A percentile compares a stretch with the other conserved stretches of the same genome.
Evolutionary conservation across 2,113 vertebrate genomes (phyloP).

Genomic region (Apaloderma vittatum): DNA sequence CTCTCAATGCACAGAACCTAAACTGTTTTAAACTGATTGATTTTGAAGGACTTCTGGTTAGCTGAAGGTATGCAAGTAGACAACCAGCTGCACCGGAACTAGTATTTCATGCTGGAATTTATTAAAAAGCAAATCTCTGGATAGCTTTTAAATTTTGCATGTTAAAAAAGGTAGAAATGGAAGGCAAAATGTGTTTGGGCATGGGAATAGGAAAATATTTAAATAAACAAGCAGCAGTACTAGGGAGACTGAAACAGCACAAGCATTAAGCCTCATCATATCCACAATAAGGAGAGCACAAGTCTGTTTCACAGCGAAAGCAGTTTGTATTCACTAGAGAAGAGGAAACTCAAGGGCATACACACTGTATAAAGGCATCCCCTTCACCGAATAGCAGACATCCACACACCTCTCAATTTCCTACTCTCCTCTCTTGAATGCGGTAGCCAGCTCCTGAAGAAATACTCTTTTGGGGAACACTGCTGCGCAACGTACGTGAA

Average conservation of each 20-base stretch:
- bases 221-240: neutral
- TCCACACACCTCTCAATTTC: neutral
- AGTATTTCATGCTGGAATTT: neutral
- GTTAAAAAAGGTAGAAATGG: neutral
- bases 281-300: neutral
- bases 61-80: neutral
- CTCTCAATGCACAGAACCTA: neutral
- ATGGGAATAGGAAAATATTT: neutral
- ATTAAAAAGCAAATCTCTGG: neutral
- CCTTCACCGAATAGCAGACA: neutral
- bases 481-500: fast-evolving
- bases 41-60: neutral
- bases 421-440: neutral
- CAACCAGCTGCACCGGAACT: neutral
- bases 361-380: neutral
- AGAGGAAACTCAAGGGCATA: neutral
- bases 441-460: neutral
- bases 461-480: neutral
- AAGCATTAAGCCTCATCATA: neutral
- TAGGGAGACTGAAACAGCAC: neutral
- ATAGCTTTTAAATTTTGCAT: neutral
- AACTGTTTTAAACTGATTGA: neutral
- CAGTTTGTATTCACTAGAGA: neutral
- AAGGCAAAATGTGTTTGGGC: neutral
- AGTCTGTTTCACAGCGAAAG: neutral